phyloP scores from a whole-genome alignment of 2,888 invertebrate genomes.

The Chrysolina haemoptera region DNA sequence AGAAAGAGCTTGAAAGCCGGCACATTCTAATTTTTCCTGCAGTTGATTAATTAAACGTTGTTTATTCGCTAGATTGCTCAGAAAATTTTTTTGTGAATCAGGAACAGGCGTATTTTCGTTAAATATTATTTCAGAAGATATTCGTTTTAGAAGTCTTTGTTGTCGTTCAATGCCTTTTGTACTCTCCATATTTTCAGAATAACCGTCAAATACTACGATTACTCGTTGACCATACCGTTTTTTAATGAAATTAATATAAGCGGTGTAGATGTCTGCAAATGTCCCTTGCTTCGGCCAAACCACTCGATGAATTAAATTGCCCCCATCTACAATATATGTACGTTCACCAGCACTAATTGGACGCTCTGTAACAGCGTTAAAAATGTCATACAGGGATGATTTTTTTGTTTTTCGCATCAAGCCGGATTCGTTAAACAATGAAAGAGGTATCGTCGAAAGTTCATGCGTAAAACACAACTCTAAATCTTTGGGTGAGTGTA shows the following conservation, averaged over 20 bases:
- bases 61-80: too few species aligned
- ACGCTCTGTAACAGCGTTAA: conserved; percentile 26
- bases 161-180: conserved; percentile 29
- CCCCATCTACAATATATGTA: conserved; percentile 2
- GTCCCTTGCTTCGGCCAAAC: conserved; percentile 22
- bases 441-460: conserved; percentile 12
- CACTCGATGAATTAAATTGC: conserved; percentile 15
- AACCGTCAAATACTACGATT: conserved; percentile 25
- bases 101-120: conserved; percentile 16
- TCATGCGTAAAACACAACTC: conserved; percentile 12
- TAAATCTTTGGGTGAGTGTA: neutral
- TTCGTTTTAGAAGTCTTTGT: conserved; percentile 16
- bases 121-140: conserved; percentile 9
- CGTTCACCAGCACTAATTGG: conserved; percentile 18
- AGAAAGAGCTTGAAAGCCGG: conserved; percentile 21
- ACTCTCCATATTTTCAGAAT: conserved; percentile 25
- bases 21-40: conserved; percentile 21
- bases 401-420: conserved; percentile 30
- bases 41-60: too few species aligned
- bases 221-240: conserved; percentile 14
- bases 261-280: conserved; percentile 13
- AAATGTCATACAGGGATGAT: conserved; percentile 29
- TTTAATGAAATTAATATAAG: conserved; percentile 10
- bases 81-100: conserved; percentile 14
- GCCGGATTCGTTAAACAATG: conserved; percentile 24